Percentiles rank a stretch among this genome's conserved stretches.
Conservation (phyloP, 2,888 invertebrate species). For the Clitarchus hookeri region DNA sequence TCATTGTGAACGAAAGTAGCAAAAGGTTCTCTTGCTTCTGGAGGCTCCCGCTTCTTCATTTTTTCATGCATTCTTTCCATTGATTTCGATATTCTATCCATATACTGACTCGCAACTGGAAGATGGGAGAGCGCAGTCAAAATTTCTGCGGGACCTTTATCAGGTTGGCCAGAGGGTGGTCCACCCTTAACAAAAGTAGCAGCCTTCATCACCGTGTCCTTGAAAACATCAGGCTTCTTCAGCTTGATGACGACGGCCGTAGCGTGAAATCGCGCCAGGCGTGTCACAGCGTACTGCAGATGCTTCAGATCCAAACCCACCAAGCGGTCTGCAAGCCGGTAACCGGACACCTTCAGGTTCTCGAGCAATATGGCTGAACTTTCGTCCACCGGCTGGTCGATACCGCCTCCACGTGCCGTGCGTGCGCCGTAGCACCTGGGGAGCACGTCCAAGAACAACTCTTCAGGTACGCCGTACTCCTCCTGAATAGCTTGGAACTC, state of each 20-base stretch:
- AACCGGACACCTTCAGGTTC: constrained; percentile 60
- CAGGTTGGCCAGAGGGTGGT: constrained; percentile 42
- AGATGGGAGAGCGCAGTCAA: background rate
- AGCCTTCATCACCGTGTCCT: constrained; percentile 50
- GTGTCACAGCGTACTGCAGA: constrained; percentile 55
- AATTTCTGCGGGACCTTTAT: background rate
- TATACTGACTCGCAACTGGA: constrained; percentile 35
- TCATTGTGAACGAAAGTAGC: constrained; percentile 62
- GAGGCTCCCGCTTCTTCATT: background rate
- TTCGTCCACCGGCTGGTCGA: constrained; percentile 54
- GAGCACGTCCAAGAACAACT: constrained; percentile 56
- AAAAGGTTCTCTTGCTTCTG: constrained; percentile 54
- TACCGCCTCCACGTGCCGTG: constrained; percentile 50
- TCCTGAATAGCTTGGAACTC: constrained; percentile 57
- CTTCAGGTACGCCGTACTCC: constrained; percentile 55
- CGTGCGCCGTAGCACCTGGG: constrained; percentile 62
- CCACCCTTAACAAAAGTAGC: constrained; percentile 45
- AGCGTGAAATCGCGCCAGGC: constrained; percentile 63
- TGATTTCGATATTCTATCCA: constrained; percentile 35
- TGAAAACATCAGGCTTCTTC: constrained; percentile 55
- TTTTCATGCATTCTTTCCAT: constrained; percentile 17
- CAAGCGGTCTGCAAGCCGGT: constrained; percentile 58
- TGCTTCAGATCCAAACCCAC: constrained; percentile 59
- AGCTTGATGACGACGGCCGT: constrained; percentile 61
- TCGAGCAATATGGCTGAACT: constrained; percentile 61